Evolutionary conservation across 2,797 vertebrate species (phyloP).

Genomic region (Lepilemur septentrionalis): DNA sequence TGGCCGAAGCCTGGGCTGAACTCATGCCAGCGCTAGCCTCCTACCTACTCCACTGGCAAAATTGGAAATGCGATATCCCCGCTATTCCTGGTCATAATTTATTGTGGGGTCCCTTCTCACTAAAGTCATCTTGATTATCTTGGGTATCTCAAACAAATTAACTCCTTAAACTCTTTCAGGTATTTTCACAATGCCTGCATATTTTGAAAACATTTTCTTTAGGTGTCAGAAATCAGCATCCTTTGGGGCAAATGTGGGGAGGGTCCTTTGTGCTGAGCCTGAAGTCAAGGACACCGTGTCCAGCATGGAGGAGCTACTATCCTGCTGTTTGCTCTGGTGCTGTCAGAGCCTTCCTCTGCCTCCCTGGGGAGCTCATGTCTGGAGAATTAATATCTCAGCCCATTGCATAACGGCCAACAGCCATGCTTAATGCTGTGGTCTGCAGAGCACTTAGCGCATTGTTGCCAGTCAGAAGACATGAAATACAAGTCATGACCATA

Average conservation of each 20-base stretch:
- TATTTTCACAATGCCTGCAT: neutral
- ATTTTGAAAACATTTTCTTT: neutral
- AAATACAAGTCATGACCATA: neutral
- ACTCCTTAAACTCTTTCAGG: neutral
- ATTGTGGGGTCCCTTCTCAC: neutral
- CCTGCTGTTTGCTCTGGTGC: neutral
- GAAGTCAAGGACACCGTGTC: neutral
- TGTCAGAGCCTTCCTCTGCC: neutral
- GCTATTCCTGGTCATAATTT: neutral
- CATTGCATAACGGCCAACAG: neutral
- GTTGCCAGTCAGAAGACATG: slow-evolving; percentile 41
- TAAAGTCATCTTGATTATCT: neutral
- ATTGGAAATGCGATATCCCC: neutral
- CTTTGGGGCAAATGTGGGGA: neutral
- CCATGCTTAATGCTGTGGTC: slow-evolving; percentile 18
- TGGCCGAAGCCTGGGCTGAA: neutral
- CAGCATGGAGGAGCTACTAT: neutral
- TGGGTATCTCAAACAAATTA: neutral
- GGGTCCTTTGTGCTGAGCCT: neutral
- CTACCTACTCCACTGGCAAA: neutral
- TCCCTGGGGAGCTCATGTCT: neutral
- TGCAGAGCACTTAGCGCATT: slow-evolving; percentile 25
- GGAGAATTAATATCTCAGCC: neutral
- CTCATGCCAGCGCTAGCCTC: neutral
- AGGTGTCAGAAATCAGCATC: neutral